Base-by-base conservation (phyloP, 2,888 invertebrate species). In the Tethea ocularis region DNA sequence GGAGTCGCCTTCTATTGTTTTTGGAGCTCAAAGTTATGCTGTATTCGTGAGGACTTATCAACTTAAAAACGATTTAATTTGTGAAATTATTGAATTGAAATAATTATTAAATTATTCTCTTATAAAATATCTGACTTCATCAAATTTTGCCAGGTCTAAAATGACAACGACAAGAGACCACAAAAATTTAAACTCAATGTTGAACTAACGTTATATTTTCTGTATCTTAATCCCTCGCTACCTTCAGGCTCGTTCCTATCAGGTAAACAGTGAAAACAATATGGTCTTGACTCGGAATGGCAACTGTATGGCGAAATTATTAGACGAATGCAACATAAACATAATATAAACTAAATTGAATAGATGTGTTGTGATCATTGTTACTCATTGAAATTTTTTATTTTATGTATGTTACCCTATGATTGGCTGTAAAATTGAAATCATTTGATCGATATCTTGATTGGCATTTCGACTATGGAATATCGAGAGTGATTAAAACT, bases 181-280 rank as follows among this genome's bases (percentile, higher is more conserved):
- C 75, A 71, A 80, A 74, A 69, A 66, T 46, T 51, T 64, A 64
- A 75, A 69, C 77, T 72, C 72, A 66, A 78, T 84, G 85, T 87
- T 89, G 77, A 83, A 94, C 94, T 94, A 94, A 94, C 93, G 84
- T 82, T 93, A 76, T 91, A 84, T 93, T 89, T 87, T 90, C 93
- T 94, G 91, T 93, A 93, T 91, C 88, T 91, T 83, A 76, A 92
- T 94, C 94, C 95, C 94, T 94, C 94, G 95, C 95, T 94, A 95
- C 94, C 95, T 94, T 94, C 96, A 96, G 96, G 96, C 96, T 96
- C 96, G 94, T 96, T 96, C 95, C 95, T 96, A 94, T 96, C 96
- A 96, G 96, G 96, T 96, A 96, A 96, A 95, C 95, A 95, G 84
- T 80, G 83, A 87, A 76, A 84, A 83, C 73, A 85, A 82, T 83